Base-by-base conservation (phyloP, 2,113 vertebrate genomes). In the Otis tarda region DNA sequence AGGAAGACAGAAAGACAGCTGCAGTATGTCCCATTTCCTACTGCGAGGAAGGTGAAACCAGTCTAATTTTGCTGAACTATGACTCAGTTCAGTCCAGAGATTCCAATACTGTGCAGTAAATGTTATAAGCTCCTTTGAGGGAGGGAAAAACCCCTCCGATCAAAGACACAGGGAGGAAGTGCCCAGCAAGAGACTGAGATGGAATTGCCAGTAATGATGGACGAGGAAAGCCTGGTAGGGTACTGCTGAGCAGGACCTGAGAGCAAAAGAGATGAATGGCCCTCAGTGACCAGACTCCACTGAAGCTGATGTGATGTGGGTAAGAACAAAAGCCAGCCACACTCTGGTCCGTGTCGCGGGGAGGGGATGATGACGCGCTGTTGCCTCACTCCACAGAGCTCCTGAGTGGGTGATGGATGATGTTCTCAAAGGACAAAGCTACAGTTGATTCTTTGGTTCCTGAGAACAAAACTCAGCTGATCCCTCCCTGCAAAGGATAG, bases 21-120 rank as follows among this genome's bases (percentile, higher is more conserved):
- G 83, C 69, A 94, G 53, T 30, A 65, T 73, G 76, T 63, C 69
- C 52, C 89, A 39, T 55, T 95, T 94, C 95, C 91, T 87, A 65
- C 89, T 93, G 89, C 17, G 92, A 96, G 81, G 92, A 95, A 96
- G 95, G 83, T 76, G 79, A 94, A 95, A 94, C 68, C 90, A 56
- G 92, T 37, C n/a, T 92, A 52, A 83, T 84, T 95, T 93, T 85
- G 81, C 85, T 96, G 86, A 95, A 95, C 94, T 93, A 49, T 94
- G 94, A 90, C 70, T 96, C 9, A 50, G 74, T 96, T 96, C 91
- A 95, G 81, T 92, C 86, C 96, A 87, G 71, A 93, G 89, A 91
- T 92, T 93, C 92, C 83, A 87, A 75, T 27, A 69, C 45, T 25
- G 37, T 76, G 80, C 59, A 95, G 89, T 92, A 94, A 92, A 92